Conservation (phyloP, 2,113 vertebrate genomes). For the Geococcyx californianus region DNA sequence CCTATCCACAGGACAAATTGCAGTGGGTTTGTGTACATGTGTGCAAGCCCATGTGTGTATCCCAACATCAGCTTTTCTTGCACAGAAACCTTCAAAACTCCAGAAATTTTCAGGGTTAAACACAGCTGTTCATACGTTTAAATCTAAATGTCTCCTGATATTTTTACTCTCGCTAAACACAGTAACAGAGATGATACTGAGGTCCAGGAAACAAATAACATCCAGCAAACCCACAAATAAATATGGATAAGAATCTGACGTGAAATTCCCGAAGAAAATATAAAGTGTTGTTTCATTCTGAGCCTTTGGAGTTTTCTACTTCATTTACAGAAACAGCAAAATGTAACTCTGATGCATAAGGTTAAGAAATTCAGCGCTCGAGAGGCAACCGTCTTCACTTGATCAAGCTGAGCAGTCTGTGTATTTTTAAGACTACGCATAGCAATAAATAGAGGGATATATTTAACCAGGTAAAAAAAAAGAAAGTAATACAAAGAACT, state of each 20-base stretch:
- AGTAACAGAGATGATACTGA: too few relatives aligned
- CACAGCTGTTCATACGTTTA: neutral
- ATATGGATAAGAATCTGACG: neutral
- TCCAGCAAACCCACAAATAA: too few relatives aligned
- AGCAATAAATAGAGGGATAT: neutral
- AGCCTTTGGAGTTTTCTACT: neutral
- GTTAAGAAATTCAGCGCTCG: neutral
- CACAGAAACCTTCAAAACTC: neutral
- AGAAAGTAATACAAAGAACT: neutral
- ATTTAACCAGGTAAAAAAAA: neutral
- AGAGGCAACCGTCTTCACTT: neutral
- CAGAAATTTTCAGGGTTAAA: neutral
- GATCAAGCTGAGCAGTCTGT: neutral
- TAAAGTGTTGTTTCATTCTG: neutral
- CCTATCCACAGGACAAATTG: slow-evolving; percentile 1
- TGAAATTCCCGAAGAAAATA: neutral
- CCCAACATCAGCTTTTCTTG: neutral
- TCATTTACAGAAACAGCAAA: neutral
- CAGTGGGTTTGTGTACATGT: neutral
- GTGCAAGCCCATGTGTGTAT: accelerated
- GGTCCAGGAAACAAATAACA: too few relatives aligned
- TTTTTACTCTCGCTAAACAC: too few relatives aligned
- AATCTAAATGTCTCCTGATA: neutral
- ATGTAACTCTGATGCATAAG: neutral
- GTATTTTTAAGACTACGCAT: neutral